Conservation (phyloP, 1,140 invertebrate species). For the Probaryconus sp. region DNA sequence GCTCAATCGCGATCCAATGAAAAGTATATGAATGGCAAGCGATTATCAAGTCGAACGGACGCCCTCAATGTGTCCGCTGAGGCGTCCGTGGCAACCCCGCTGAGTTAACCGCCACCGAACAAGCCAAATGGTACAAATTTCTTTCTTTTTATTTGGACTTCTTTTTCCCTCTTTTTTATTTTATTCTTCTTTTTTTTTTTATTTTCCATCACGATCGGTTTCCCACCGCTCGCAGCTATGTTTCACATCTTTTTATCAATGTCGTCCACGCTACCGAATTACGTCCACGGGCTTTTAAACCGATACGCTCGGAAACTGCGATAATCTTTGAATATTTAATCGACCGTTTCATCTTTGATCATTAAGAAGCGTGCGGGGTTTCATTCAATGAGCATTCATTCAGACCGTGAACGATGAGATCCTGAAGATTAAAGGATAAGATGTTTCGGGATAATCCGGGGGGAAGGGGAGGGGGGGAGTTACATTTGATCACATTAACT, state of each 20-base stretch:
- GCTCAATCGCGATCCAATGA: slow-evolving; percentile 80
- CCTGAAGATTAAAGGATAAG: too few species aligned
- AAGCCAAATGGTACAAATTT: slow-evolving; percentile 73
- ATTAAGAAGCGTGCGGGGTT: too few species aligned
- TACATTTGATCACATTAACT: too few species aligned
- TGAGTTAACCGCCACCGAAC: slow-evolving; percentile 75
- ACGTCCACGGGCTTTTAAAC: too few species aligned
- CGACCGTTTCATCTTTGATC: too few species aligned
- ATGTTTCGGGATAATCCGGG: too few species aligned
- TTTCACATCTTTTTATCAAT: neutral
- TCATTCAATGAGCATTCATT: too few species aligned
- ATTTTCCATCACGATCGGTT: slow-evolving; percentile 15
- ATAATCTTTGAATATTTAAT: too few species aligned
- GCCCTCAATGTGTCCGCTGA: slow-evolving; percentile 78
- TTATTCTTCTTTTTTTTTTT: neutral
- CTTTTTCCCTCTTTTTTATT: slow-evolving; percentile 31
- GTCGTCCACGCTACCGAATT: too few species aligned
- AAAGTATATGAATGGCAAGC: slow-evolving; percentile 78
- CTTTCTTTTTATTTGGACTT: slow-evolving; percentile 55
- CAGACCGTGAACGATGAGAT: too few species aligned
- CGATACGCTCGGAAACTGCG: too few species aligned
- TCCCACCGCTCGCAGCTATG: slow-evolving; percentile 1
- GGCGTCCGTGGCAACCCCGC: slow-evolving; percentile 77
- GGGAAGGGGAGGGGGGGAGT: too few species aligned
- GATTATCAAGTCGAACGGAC: slow-evolving; percentile 79